phyloP scores from a whole-genome alignment of 1,140 invertebrate species.

The Watersipora subatra region DNA sequence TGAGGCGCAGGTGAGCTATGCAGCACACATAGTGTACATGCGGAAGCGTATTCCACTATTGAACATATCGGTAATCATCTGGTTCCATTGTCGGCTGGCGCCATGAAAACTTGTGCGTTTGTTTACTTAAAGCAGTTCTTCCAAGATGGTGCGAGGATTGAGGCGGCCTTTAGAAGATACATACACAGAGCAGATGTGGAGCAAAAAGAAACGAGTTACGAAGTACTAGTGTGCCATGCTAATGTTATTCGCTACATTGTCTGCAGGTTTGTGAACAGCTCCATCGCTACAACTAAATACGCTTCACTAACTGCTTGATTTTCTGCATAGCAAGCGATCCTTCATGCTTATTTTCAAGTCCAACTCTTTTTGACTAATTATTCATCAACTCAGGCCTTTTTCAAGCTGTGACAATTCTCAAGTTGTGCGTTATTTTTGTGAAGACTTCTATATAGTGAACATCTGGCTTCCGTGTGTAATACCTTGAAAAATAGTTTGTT shows the following conservation, averaged over 20 bases:
- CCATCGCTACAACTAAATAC: not conserved
- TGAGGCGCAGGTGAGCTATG: conserved; percentile 55
- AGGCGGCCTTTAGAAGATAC: conserved; percentile 86
- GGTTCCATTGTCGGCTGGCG: too few species aligned
- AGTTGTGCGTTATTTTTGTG: too few species aligned
- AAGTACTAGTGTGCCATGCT: conserved; percentile 88
- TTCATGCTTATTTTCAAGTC: not conserved
- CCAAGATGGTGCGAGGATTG: conserved; percentile 86
- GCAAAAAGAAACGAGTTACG: conserved; percentile 73
- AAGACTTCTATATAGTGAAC: too few species aligned
- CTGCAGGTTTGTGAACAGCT: conserved; percentile 62
- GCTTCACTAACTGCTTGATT: not conserved
- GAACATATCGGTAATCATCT: too few species aligned
- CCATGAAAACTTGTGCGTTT: too few species aligned
- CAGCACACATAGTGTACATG: too few species aligned
- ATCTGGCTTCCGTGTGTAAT: too few species aligned
- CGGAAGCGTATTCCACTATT: too few species aligned
- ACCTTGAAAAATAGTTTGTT: too few species aligned
- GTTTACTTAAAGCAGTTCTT: conserved; percentile 65
- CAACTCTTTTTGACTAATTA: too few species aligned
- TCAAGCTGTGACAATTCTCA: too few species aligned
- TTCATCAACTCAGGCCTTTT: not conserved
- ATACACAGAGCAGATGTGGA: conserved; percentile 71
- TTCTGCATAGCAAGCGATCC: conserved; percentile 1
- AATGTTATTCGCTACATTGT: conserved; percentile 97